A percentile compares a stretch with the other conserved stretches of the same genome.
phyloP scores from a whole-genome alignment of 2,113 vertebrate genomes.

The Corvus cornix region DNA sequence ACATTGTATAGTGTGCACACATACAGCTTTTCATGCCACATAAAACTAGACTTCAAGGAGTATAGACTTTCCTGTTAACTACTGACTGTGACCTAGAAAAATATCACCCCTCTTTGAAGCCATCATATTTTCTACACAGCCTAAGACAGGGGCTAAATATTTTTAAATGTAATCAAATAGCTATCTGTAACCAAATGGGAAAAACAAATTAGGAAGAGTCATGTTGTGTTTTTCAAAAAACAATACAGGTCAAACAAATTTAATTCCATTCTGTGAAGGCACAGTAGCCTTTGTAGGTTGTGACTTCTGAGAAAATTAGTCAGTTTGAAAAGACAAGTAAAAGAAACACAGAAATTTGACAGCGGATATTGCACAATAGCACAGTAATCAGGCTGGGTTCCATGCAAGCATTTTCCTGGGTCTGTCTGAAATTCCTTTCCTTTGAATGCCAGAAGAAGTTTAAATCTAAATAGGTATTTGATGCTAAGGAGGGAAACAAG shows the following conservation, averaged over 20 bases:
- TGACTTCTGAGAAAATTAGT: neutral
- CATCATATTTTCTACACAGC: neutral
- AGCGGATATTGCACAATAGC: neutral
- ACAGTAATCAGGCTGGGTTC: rapidly evolving
- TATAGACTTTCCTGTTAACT: neutral
- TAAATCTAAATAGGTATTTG: neutral
- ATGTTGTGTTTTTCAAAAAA: neutral
- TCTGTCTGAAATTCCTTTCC: neutral
- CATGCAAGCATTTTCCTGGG: neutral
- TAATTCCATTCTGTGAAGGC: neutral
- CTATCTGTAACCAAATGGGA: neutral
- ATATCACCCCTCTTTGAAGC: neutral
- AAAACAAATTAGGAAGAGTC: neutral
- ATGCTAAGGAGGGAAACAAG: neutral
- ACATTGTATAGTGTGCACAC: neutral
- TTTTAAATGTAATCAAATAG: neutral
- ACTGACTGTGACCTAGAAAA: neutral
- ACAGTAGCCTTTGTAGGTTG: neutral
- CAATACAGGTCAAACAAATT: neutral
- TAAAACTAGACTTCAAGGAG: neutral
- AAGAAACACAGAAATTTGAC: neutral
- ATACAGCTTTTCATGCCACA: neutral
- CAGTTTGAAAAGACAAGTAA: neutral
- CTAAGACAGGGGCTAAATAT: neutral
- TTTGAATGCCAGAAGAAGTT: neutral